phyloP scores from a whole-genome alignment of 2,797 vertebrate species.

The Bradypodion pumilum region DNA sequence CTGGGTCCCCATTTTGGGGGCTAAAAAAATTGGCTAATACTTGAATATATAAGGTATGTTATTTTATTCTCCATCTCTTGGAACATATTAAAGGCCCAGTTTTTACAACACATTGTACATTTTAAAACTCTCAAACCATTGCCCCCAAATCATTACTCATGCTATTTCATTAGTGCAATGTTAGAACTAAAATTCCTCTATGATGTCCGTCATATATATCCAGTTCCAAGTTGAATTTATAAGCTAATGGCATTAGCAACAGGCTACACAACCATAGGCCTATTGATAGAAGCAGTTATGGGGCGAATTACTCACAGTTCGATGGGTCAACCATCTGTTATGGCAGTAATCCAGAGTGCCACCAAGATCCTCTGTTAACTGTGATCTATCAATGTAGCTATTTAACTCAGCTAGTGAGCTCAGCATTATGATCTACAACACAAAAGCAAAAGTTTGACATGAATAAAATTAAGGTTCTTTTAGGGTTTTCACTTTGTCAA shows the following conservation, averaged over 20 bases:
- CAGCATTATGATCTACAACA: slow-evolving; percentile 93
- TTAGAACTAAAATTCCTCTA: slow-evolving; percentile 54
- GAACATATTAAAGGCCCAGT: slow-evolving; percentile 11
- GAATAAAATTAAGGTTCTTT: not conserved
- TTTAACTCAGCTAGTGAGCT: slow-evolving; percentile 95
- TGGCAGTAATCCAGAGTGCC: slow-evolving; percentile 95
- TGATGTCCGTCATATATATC: slow-evolving; percentile 68
- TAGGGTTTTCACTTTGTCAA: slow-evolving; percentile 11
- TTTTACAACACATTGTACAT: slow-evolving; percentile 28
- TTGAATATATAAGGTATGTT: too few species aligned
- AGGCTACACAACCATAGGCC: slow-evolving; percentile 26
- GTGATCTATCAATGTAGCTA: slow-evolving; percentile 90
- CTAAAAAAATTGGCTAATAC: too few species aligned
- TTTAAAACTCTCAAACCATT: slow-evolving; percentile 55
- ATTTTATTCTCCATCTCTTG: slow-evolving; percentile 29
- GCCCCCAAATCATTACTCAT: slow-evolving; percentile 69
- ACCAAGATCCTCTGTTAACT: slow-evolving; percentile 94
- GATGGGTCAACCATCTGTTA: slow-evolving; percentile 91
- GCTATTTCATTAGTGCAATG: slow-evolving; percentile 47
- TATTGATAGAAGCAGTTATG: slow-evolving; percentile 39
- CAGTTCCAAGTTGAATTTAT: slow-evolving; percentile 50
- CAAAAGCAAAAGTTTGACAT: slow-evolving; percentile 8
- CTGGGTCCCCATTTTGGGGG: too few species aligned
- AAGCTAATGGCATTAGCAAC: slow-evolving; percentile 51
- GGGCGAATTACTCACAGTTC: slow-evolving; percentile 82